Conservation (phyloP, 2,113 vertebrate species). For the Sakesphorus luctuosus region DNA sequence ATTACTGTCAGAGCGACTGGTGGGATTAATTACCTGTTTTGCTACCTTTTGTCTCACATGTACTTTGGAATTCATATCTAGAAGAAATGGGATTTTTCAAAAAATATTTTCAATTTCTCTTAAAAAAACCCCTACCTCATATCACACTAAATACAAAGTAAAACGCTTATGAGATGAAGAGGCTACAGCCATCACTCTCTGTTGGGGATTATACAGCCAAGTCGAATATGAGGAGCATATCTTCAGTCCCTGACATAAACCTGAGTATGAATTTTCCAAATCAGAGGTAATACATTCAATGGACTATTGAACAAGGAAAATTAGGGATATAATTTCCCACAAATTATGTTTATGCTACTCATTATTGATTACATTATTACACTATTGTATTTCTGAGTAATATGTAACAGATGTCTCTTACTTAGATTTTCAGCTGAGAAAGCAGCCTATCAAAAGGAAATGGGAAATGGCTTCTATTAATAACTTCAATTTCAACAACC, state of each 20-base stretch:
- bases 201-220: background rate
- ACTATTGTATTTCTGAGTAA: background rate
- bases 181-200: background rate
- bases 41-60: background rate
- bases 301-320: background rate
- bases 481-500: background rate
- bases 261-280: background rate
- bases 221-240: background rate
- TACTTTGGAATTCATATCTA: background rate
- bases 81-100: background rate
- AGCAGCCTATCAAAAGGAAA: background rate
- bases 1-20: background rate
- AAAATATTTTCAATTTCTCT: background rate
- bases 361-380: background rate
- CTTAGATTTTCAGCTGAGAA: background rate
- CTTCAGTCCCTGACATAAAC: background rate
- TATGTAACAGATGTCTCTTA: background rate
- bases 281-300: background rate
- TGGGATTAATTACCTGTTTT: conserved; percentile 32
- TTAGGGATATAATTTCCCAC: background rate
- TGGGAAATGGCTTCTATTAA: background rate
- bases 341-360: background rate
- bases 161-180: rapidly evolving
- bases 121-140: background rate
- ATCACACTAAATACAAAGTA: background rate